These are phyloP conservation scores for Phaedon cochleariae DNA, from an alignment of 2,888 invertebrate genomes.

Conservation along the genomic window DNA sequence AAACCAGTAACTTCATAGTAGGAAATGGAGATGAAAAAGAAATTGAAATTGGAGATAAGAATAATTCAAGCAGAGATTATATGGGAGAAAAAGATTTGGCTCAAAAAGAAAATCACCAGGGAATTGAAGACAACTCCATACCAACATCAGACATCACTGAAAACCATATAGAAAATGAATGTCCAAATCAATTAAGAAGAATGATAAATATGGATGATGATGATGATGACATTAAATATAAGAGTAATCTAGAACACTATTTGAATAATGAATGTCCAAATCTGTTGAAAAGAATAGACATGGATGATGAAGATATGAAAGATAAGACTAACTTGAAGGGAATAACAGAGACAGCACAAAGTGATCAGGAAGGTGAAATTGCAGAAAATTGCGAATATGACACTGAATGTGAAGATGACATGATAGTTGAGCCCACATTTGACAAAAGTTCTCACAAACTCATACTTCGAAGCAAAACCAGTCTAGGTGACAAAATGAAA, in stretches of 20 bases:
- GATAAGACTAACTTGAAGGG: neutral
- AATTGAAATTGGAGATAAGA: neutral
- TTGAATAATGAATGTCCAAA: neutral
- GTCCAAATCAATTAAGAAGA: neutral
- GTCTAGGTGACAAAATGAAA: constrained; percentile 14
- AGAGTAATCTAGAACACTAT: neutral
- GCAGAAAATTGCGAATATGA: neutral
- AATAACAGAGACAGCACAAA: neutral
- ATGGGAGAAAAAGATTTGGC: no score
- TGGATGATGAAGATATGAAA: neutral
- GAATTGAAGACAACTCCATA: neutral
- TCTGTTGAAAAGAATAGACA: neutral
- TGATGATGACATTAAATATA: neutral
- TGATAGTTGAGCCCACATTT: neutral
- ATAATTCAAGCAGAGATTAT: no score
- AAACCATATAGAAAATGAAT: neutral
- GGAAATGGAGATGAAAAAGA: neutral
- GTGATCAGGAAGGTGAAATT: neutral
- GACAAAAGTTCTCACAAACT: neutral
- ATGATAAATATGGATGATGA: neutral
- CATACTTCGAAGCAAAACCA: constrained; percentile 23
- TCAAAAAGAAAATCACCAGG: neutral
- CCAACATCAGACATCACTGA: neutral
- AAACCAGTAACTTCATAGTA: no score
- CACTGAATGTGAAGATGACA: neutral